Evolutionary conservation across 2,888 invertebrate species (phyloP), one percentile per base, ranked within the genome.

Genomic region (Lordiphosa fenestrarum): DNA sequence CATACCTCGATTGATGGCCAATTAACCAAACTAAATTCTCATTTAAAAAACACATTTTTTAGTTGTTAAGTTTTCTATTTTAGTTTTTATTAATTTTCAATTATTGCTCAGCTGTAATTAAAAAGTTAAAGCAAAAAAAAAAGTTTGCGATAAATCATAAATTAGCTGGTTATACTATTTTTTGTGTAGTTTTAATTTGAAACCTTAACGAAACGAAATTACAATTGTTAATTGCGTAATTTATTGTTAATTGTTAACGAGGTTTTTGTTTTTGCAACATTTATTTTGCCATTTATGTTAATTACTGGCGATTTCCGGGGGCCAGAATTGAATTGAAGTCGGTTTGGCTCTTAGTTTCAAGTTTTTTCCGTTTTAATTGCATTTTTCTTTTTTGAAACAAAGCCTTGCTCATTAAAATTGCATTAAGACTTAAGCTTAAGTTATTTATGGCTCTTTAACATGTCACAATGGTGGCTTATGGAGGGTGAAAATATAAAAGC

Each of bases 251-350:
- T 46, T 58, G 35, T 60, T 40, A 39, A 3, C 21, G 13, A 21
- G n/a, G 12, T 42, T 12, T 33, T 13, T 44, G 35, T 62, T 39
- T 48, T 69, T 54, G 35, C 48, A 21, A 49, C 60, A 46, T 65
- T 65, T 65, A 40, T 48, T 65, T 25, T 25, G 53, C 21, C 52
- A 54, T 67, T 74, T 57, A 60, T 54, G 56, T 55, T 73, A 71
- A 73, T 78, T 73, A 44, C 61, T 15, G 10, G 68, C 51, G 42
- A 61, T 80, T 75, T 74, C 72, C 65, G 76, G 58, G 58, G 56
- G 56, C 33, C 57, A 66, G 37, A 64, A 57, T 58, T 38, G 23
- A 25, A 5, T 42, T 36, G 12, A 35, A 49, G 19, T 37, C 23
- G 35, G 15, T 46, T 25, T 7, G 25, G 7, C 6, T 25, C 25